Conservation (phyloP, 2,797 vertebrate species). For the Todus mexicanus region DNA sequence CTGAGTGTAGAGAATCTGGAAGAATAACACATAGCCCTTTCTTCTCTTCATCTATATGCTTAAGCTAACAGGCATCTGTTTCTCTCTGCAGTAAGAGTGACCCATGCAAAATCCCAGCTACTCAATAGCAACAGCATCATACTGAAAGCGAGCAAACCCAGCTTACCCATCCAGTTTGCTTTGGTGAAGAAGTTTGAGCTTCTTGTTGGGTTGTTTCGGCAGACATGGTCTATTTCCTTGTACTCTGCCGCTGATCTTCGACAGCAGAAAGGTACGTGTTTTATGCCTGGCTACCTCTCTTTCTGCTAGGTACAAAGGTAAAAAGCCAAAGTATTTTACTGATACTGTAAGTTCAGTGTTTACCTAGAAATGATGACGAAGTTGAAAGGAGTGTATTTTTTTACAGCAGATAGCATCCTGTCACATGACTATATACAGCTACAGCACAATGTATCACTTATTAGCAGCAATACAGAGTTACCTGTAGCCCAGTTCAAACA, state of each 20-base stretch:
- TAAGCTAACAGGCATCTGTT: not conserved
- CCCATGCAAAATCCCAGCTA: not conserved
- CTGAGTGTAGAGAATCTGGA: not conserved
- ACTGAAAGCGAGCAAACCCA: not conserved
- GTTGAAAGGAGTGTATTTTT: not conserved
- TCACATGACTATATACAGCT: not conserved
- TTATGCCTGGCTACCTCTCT: not conserved
- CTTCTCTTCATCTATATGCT: not conserved
- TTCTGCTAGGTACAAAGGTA: not conserved
- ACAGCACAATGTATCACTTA: not conserved
- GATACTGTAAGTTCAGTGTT: not conserved
- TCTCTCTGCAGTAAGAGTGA: not conserved
- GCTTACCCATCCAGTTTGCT: constrained; percentile 16
- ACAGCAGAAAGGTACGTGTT: fast-evolving
- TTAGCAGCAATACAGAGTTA: not conserved
- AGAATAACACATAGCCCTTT: not conserved
- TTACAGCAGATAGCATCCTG: not conserved
- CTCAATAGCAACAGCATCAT: not conserved
- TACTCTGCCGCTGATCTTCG: not conserved
- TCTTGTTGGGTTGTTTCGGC: not conserved
- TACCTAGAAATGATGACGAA: not conserved
- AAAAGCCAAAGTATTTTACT: not conserved
- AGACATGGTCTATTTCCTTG: not conserved
- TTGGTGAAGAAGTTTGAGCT: not conserved
- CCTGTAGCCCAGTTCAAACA: not conserved